phyloP scores from a whole-genome alignment of 1,140 invertebrate species.

The Tenebrio molitor region DNA sequence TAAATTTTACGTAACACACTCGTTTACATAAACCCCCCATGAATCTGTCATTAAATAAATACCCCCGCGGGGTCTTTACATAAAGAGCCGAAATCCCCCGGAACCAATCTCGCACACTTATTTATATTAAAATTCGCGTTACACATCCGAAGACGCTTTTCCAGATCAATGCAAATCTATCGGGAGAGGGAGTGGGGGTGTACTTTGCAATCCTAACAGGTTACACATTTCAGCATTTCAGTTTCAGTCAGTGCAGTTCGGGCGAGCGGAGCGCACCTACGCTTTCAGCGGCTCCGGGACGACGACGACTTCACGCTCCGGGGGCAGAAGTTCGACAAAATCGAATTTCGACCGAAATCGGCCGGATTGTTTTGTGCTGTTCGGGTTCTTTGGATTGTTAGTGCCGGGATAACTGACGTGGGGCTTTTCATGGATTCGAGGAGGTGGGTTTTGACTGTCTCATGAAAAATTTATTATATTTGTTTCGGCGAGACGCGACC shows the following conservation, averaged over 20 bases:
- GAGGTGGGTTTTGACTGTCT: neutral
- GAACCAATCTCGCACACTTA: neutral
- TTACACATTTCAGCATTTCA: constrained; percentile 22
- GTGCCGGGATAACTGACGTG: no score
- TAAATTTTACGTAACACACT: neutral
- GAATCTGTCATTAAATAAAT: neutral
- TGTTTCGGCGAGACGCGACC: neutral
- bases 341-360: no score
- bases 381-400: no score
- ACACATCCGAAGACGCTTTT: neutral
- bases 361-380: no score
- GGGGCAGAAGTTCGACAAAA: no score
- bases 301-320: no score
- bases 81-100: constrained; percentile 11
- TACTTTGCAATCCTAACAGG: constrained; percentile 24
- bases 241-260: constrained; percentile 14
- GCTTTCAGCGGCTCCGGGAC: no score
- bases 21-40: constrained; percentile 7
- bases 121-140: constrained; percentile 17
- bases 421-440: no score
- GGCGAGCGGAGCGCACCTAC: neutral
- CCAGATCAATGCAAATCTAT: constrained; percentile 32
- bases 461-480: neutral
- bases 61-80: no score
- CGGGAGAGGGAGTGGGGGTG: constrained; percentile 1